Base-by-base conservation (phyloP, 2,888 invertebrate genomes). In the Spilarctia lutea region DNA sequence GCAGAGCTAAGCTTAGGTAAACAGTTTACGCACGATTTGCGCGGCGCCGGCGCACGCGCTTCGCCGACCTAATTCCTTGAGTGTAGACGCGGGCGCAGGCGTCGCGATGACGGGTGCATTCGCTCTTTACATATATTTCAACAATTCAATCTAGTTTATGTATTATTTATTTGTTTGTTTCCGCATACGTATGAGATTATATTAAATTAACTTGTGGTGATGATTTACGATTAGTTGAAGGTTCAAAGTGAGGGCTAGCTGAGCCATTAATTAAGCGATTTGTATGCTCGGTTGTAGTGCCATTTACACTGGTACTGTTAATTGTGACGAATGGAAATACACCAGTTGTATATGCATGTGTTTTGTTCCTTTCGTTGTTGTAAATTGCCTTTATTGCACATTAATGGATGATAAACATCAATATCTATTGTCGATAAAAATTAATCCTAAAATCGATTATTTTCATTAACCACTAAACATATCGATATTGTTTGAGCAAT, bases 11-110 rank as follows among this genome's bases (percentile, higher is more conserved):
- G 85, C 86, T 89, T 89, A 87, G 86, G 90, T 88, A 88, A 90
- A 88, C 90, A 89, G 86, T 83, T 80, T 89, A 91, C 90, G 92
- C 92, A 89, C 90, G 90, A 88, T 85, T 87, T 84, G 86, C 79
- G 79, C 91, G 91, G 91, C 93, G 93, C 93, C 93, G 90, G 92
- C 94, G 92, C 91, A 88, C 83, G 85, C 83, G 79, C 85, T 83
- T 87, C 86, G 86, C 84, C 91, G 93, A 93, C 92, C 93, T 87
- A 92, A 90, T 92, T 93, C 87, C 79, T 78, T 71, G 78, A 83
- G 85, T 82, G 82, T 76, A 71, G 79, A 80, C 79, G 79, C 83
- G 80, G 83, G 81, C 86, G 80, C 83, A 77, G 73, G 76, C 87
- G 89, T 83, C 84, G 79, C 80, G 76, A 80, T 83, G 82, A 81